These are phyloP conservation scores for Malurus splendens DNA, from an alignment of 2,797 vertebrate species.

Conservation along the genomic window DNA sequence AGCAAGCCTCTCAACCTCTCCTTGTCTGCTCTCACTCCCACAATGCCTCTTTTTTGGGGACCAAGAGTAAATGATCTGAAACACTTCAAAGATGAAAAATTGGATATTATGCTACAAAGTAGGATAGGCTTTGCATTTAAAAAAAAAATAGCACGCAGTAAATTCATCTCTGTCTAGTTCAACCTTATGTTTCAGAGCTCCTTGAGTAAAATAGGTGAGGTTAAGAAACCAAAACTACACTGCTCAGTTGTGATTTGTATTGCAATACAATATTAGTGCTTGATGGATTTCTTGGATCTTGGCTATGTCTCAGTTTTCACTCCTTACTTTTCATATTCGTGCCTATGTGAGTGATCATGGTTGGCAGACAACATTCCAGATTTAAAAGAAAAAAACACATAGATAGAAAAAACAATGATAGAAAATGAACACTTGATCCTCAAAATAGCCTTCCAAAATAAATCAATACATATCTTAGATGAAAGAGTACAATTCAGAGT, in stretches of 20 bases:
- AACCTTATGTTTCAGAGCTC: neutral
- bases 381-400: neutral
- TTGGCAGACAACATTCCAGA: neutral
- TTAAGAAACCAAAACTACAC: neutral
- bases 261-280: neutral
- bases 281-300: neutral
- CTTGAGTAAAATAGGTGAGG: neutral
- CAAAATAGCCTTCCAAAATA: neutral
- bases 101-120: neutral
- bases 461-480: neutral
- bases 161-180: neutral
- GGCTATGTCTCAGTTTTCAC: neutral
- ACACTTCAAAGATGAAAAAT: neutral
- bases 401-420: neutral
- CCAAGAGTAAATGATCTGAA: neutral
- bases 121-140: neutral
- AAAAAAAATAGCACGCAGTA: fast-evolving
- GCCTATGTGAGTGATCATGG: neutral
- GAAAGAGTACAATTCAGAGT: neutral
- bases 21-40: neutral
- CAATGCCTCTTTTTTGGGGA: neutral
- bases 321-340: neutral
- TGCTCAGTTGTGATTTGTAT: neutral
- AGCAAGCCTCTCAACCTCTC: neutral
- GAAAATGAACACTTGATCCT: neutral